Evolutionary conservation across 2,113 vertebrate genomes (phyloP).

Genomic region (Brachypteracias leptosomus): DNA sequence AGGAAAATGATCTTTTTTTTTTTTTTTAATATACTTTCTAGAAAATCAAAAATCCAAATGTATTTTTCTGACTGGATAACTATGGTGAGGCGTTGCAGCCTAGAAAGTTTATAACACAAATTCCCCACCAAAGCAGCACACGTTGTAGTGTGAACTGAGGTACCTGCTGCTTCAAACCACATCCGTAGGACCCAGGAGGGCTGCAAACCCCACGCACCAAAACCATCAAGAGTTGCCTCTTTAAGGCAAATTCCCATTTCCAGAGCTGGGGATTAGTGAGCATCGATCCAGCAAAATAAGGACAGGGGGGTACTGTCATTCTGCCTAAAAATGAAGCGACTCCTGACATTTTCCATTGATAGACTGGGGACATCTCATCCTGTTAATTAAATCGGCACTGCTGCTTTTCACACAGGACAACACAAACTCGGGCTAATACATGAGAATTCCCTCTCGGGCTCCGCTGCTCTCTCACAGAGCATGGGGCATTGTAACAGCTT

Average conservation of each 20-base stretch:
- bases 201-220: background rate
- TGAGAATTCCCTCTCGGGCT: background rate
- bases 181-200: accelerated
- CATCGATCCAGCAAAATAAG: background rate
- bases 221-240: background rate
- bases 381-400: background rate
- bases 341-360: background rate
- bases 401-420: background rate
- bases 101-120: background rate
- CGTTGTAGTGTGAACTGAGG: too few relatives aligned
- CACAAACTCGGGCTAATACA: background rate
- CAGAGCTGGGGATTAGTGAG: background rate
- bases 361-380: background rate
- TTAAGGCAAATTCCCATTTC: background rate
- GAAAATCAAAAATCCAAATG: background rate
- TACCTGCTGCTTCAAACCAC: background rate
- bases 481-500: background rate
- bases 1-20: background rate
- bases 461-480: background rate
- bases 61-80: background rate
- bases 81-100: background rate
- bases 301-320: background rate
- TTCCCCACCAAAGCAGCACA: background rate
- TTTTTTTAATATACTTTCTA: background rate
- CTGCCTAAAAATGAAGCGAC: background rate